Base-by-base conservation (phyloP, 2,113 vertebrate genomes). In the Microcebus tavaratra region DNA sequence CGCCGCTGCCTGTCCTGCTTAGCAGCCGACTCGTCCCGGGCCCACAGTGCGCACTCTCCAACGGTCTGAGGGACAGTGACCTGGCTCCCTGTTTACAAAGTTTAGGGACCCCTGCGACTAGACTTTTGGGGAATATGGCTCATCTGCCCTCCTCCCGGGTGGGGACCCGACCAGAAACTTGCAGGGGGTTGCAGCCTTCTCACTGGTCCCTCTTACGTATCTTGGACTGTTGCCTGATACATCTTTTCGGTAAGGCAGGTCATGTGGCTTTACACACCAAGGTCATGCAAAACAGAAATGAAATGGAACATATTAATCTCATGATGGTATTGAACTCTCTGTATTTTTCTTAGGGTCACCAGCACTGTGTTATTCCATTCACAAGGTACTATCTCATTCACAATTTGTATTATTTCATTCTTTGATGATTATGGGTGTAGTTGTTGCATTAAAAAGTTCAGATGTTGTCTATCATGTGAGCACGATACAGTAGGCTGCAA, bases 361-460 rank as follows among this genome's bases (percentile, higher is more conserved):
- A 12, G 50, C 27, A 91, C n/a, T 53, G 36, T 45, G 45, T 45
- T 8, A 45, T 45, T 45, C 45, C 45, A 45, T 45, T 45, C 45
- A 45, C 45, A 8, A 45, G 45, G 45, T 45, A 8, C 1, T 0
- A 45, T 45, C 45, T 45, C 45, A 45, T 45, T 8, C 45, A 45
- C 45, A 45, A 45, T 8, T 42, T 73, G 57, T 5, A 27, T 81
- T 81, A 85, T 93, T 93, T 89, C 73, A 79, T 70, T 85, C 67
- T 88, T 48, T 73, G 63, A 68, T 53, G 79, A 78, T 48, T 67
- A 57, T 17, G 45, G 42, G n/a, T 48, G 34, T 27, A 86, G 63
- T 68, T 68, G 59, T 61, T 61, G 91, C 53, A 89, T 84, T 96
- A 63, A 91, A 92, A 94, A 73, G 42, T 39, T 59, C 76, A 91